These are phyloP conservation scores for Zoanthus sansibaricus DNA, from an alignment of 92 coral and sea anemone species.

Conservation along the genomic window DNA sequence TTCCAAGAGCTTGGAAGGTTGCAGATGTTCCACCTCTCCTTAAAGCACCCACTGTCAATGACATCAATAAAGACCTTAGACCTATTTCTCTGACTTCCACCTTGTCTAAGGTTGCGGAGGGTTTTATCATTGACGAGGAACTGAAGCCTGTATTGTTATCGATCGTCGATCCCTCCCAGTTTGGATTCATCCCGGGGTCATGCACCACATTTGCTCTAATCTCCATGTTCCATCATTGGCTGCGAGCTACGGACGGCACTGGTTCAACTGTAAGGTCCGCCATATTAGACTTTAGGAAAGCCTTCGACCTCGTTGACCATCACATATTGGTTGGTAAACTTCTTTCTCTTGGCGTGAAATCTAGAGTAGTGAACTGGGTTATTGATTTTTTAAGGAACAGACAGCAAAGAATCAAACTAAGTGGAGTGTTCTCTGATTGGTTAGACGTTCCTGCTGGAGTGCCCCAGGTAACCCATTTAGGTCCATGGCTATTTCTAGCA, in stretches of 20 bases:
- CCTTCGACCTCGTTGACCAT: conserved; percentile 66
- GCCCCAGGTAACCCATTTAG: conserved; percentile 65
- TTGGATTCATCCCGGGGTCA: too few species aligned
- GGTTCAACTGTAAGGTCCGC: conserved; percentile 42
- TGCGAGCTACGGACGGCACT: conserved; percentile 45
- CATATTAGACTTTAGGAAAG: conserved; percentile 47
- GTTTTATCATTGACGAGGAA: too few species aligned
- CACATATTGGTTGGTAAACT: conserved; percentile 55
- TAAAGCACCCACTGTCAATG: conserved; percentile 49
- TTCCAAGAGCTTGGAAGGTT: conserved; percentile 59
- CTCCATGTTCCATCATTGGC: too few species aligned
- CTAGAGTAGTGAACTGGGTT: conserved; percentile 54
- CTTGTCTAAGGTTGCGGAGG: conserved; percentile 57
- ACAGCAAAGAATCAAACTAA: conserved; percentile 59
- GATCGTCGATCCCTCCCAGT: too few species aligned
- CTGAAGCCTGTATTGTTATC: too few species aligned
- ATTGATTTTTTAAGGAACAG: conserved; percentile 58
- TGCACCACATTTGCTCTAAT: too few species aligned
- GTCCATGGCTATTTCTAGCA: conserved; percentile 70
- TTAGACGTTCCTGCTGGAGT: conserved; percentile 61
- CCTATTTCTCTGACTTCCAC: too few species aligned
- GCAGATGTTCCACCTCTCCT: conserved; percentile 66
- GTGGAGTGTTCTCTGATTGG: conserved; percentile 42
- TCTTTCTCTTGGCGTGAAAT: conserved; percentile 45
- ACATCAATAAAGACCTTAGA: conserved; percentile 48